Base-by-base conservation (phyloP, 2,113 vertebrate species). In the Emydura subglobosa region DNA sequence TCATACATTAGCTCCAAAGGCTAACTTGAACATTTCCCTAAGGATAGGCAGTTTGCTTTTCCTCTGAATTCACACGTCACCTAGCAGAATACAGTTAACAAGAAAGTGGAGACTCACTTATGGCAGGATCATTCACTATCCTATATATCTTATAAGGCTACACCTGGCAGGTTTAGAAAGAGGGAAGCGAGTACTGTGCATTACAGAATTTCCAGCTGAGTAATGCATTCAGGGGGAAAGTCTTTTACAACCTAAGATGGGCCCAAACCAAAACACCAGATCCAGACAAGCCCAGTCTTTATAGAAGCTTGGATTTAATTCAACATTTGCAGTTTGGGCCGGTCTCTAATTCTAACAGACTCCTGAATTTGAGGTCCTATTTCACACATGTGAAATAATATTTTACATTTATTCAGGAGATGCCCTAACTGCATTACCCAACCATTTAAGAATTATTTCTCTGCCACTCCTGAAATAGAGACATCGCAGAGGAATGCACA, bases 31-130 rank as follows among this genome's bases (percentile, higher is more conserved):
- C 95, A 95, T 93, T 95, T 97, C 74, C 84, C 49, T 44, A 93
- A 86, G 96, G 82, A 31, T 51, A 85, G 87, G 84, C 65, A 72
- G 79, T 95, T 93, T 94, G 17, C 94, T 94, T 84, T 95, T 17
- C 86, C 74, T 95, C 93, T 59, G 89, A 95, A 93, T 74, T 80
- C n/a, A 74, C 89, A 90, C 91, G 95, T 96, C 94, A 94, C 54
- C 95, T 85, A 55, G 17, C 55, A 86, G 61, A 83, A 59, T 39
- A 72, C 74, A 74, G 82, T 87, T 83, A 87, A 94, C 85, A 93
- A 91, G 88, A 93, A 80, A 13, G 80, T 17, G 29, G 93, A 78
- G 81, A 79, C 89, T 91, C 85, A 34, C 78, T 92, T 88, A 1
- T 91, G 84, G 94, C 76, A 92, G 96, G 90, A 72, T 93, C 72